Percentiles rank a stretch among this genome's conserved stretches.
These are phyloP conservation scores for Actinemys pallida DNA, from an alignment of 2,113 vertebrate genomes.

Conservation along the genomic window DNA sequence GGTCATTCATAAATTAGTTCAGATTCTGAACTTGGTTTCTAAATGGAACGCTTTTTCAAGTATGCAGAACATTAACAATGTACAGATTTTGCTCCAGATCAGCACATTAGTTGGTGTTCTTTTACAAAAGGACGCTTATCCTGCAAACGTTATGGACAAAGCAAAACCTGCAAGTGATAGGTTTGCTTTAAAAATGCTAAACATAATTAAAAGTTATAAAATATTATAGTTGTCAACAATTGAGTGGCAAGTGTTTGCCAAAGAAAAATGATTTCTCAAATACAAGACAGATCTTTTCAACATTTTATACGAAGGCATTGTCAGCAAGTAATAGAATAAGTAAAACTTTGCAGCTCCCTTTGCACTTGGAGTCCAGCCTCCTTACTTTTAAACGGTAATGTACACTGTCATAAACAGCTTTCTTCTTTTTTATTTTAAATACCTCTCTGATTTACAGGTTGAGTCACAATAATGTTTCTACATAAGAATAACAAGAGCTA, in stretches of 20 bases:
- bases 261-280: conserved; percentile 57
- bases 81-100: conserved; percentile 46
- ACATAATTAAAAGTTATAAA: conserved; percentile 57
- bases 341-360: conserved; percentile 57
- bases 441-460: conserved; percentile 63
- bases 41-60: conserved; percentile 72
- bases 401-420: conserved; percentile 51
- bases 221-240: conserved; percentile 49
- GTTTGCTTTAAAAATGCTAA: conserved; percentile 62
- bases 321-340: conserved; percentile 53
- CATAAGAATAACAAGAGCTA: conserved; percentile 58
- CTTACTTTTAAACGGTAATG: conserved; percentile 40
- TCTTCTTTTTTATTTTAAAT: conserved; percentile 43
- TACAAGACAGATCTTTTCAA: conserved; percentile 49
- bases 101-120: conserved; percentile 22
- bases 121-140: conserved; percentile 49
- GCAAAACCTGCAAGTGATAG: conserved; percentile 50
- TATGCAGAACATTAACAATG: conserved; percentile 56
- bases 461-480: conserved; percentile 71
- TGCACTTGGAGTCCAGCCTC: conserved; percentile 43
- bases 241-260: conserved; percentile 59
- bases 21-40: conserved; percentile 64
- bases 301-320: conserved; percentile 63
- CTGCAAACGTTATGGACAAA: conserved; percentile 42
- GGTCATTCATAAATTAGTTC: conserved; percentile 70